These are phyloP conservation scores for rabbit (Oryctolagus cuniculus) DNA, from an alignment of 2,113 vertebrate species.

Conservation along the genomic window mOryCun1.1 NC_091444.1:54621001-54621500, in stretches of 20 bases:
- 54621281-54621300: not conserved
- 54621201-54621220: not conserved
- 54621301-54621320: not conserved
- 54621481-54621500: too few species aligned
- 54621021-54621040: too few species aligned
- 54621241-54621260: not conserved
- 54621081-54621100: too few species aligned
- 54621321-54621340: not conserved
- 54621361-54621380: not conserved
- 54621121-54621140: too few species aligned
- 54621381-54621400: not conserved
- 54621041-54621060: too few species aligned
- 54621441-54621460: not conserved
- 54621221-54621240: not conserved
- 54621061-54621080: too few species aligned
- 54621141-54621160: too few species aligned
- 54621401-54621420: not conserved
- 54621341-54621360: not conserved
- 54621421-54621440: not conserved
- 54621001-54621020: too few species aligned
- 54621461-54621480: not conserved
- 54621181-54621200: not conserved
- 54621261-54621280: not conserved
- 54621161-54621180: too few species aligned
- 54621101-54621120: too few species aligned